These are phyloP conservation scores for Callinectes sapidus DNA, from an alignment of 2,888 invertebrate genomes.

Conservation along the genomic window DNA sequence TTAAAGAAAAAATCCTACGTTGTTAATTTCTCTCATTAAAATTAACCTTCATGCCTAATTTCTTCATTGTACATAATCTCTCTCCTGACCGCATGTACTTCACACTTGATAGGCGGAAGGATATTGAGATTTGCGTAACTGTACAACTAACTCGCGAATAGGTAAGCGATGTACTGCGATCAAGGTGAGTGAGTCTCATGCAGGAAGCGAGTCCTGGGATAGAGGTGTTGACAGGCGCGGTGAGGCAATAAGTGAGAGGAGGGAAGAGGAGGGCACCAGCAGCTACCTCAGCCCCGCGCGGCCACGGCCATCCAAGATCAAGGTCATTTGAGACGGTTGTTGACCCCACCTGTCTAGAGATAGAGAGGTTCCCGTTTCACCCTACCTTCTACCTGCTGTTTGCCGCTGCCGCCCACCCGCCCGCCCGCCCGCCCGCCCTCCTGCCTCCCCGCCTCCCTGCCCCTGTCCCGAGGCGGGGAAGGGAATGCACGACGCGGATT, in stretches of 20 bases:
- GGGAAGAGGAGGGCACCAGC: background rate
- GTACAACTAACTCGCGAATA: background rate
- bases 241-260: background rate
- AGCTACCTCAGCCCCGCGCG: background rate
- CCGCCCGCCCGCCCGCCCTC: too few species aligned
- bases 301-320: conserved; percentile 34
- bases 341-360: conserved; percentile 14
- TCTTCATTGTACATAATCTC: background rate
- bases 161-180: background rate
- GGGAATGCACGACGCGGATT: background rate
- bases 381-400: background rate
- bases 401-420: background rate
- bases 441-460: background rate
- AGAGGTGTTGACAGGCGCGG: background rate
- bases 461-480: background rate
- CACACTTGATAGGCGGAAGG: background rate
- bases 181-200: conserved; percentile 1
- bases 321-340: conserved; percentile 35
- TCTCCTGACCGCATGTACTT: background rate
- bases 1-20: background rate
- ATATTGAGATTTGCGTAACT: background rate
- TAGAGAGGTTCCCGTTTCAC: background rate
- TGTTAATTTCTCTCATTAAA: background rate
- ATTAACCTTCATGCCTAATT: background rate
- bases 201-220: conserved; percentile 24